phyloP scores from a whole-genome alignment of 2,797 vertebrate genomes.

The Argyrosomus regius region DNA sequence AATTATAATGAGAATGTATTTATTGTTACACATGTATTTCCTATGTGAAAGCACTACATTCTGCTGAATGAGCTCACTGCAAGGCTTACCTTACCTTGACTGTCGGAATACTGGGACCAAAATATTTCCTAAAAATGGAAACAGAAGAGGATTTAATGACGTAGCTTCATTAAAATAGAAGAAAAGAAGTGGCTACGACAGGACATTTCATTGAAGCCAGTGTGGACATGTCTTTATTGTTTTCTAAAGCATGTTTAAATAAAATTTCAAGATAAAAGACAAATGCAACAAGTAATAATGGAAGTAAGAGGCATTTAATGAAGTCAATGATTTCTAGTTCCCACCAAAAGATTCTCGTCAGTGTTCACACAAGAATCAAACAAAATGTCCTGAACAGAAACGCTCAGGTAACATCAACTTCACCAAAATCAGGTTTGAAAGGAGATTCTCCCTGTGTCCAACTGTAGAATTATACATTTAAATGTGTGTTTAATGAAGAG shows the following conservation, averaged over 20 bases:
- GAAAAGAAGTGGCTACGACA: neutral
- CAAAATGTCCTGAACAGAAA: neutral
- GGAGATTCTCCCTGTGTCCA: neutral
- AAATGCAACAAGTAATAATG: neutral
- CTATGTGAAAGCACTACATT: neutral
- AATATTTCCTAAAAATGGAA: conserved; percentile 61
- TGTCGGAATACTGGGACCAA: conserved; percentile 67
- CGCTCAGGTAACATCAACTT: neutral
- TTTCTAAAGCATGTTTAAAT: neutral
- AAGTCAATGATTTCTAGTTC: neutral
- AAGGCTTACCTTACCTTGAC: conserved; percentile 69
- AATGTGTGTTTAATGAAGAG: neutral
- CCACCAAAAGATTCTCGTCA: neutral
- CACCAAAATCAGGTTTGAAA: neutral
- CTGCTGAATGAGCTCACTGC: neutral
- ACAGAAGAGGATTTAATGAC: conserved; percentile 27
- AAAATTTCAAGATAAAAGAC: neutral
- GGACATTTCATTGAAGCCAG: neutral
- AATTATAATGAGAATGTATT: neutral
- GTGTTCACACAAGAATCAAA: neutral
- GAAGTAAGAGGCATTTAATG: neutral
- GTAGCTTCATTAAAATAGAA: neutral
- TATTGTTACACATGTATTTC: neutral
- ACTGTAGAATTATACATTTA: neutral
- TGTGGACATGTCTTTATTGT: neutral